Conservation (phyloP, 2,113 vertebrate species). For the Psilopogon haemacephalus region DNA sequence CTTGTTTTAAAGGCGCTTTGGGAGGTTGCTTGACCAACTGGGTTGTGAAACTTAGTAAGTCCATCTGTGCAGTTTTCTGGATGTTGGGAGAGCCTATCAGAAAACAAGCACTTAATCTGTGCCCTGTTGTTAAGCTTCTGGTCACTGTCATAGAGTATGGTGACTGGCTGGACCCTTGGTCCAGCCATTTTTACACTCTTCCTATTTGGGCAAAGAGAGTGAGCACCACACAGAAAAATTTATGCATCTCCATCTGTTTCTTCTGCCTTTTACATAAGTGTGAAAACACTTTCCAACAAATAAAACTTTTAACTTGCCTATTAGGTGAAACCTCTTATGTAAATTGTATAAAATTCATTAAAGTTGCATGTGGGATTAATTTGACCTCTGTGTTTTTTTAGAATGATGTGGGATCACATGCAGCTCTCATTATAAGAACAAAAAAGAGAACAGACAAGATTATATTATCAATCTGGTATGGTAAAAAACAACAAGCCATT, state of each 20-base stretch:
- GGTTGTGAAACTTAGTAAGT: background rate
- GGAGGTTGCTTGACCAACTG: background rate
- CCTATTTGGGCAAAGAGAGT: background rate
- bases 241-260: background rate
- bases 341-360: slow-evolving; percentile 48
- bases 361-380: slow-evolving; percentile 17
- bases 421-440: slow-evolving; percentile 68
- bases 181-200: background rate
- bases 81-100: background rate
- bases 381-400: slow-evolving; percentile 7
- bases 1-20: background rate
- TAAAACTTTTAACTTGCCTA: slow-evolving; percentile 40
- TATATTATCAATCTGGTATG: slow-evolving; percentile 65
- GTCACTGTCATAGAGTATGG: background rate
- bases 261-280: background rate
- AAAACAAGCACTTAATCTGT: background rate
- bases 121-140: background rate
- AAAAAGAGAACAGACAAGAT: slow-evolving; percentile 61
- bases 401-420: slow-evolving; percentile 28
- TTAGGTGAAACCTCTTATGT: background rate
- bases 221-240: background rate
- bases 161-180: background rate
- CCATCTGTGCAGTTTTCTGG: background rate
- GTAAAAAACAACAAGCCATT: background rate
- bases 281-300: slow-evolving; percentile 59